These are phyloP conservation scores for Spodoptera littoralis DNA, from an alignment of 2,888 invertebrate species.

Conservation along the genomic window DNA sequence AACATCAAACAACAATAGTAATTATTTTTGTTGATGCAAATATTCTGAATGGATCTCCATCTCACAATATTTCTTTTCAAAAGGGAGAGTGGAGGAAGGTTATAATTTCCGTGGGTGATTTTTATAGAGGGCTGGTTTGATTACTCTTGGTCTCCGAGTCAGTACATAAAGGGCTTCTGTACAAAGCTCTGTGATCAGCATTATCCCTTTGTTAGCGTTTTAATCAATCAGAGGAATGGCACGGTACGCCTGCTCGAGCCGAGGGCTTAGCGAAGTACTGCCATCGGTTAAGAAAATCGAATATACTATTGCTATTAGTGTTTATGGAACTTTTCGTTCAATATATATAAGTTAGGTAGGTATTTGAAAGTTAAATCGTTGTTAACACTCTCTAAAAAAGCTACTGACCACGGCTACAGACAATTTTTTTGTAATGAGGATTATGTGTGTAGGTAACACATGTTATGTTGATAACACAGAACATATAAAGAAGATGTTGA, in stretches of 20 bases:
- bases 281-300: conserved; percentile 42
- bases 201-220: conserved; percentile 87
- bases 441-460: too few relatives aligned
- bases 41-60: conserved; percentile 39
- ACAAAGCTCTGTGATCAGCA: conserved; percentile 85
- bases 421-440: too few relatives aligned
- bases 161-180: conserved; percentile 83
- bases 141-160: conserved; percentile 66
- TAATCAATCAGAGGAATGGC: conserved; percentile 85
- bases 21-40: conserved; percentile 38
- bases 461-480: too few relatives aligned
- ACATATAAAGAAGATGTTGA: too few relatives aligned
- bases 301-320: conserved; percentile 17
- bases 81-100: conserved; percentile 63
- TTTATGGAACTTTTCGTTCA: background rate
- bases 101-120: conserved; percentile 79
- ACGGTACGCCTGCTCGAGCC: conserved; percentile 60
- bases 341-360: too few relatives aligned
- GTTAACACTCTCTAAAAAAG: too few relatives aligned
- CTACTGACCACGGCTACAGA: too few relatives aligned
- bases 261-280: conserved; percentile 49
- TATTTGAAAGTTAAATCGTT: too few relatives aligned
- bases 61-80: conserved; percentile 61
- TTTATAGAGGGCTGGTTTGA: conserved; percentile 82
- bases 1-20: conserved; percentile 30